Evolutionary conservation across 2,888 invertebrate species (phyloP).

Genomic region (Leucozona laternaria): DNA sequence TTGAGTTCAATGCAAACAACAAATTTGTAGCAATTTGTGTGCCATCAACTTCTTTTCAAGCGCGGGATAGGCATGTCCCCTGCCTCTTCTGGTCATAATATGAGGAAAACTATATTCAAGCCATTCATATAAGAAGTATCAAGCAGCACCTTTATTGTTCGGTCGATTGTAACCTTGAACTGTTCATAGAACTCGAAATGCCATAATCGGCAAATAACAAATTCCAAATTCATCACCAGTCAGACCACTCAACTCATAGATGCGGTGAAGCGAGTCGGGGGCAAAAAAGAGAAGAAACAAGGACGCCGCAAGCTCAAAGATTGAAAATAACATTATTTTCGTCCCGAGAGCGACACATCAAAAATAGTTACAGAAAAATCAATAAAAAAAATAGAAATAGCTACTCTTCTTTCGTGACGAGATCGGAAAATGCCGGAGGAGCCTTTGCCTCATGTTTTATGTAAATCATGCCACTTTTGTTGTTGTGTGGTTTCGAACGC

Average conservation of each 20-base stretch:
- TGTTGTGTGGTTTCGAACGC: slow-evolving; percentile 39
- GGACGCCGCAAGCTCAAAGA: slow-evolving; percentile 10
- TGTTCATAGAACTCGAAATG: slow-evolving; percentile 43
- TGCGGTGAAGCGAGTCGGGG: slow-evolving; percentile 10
- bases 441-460: slow-evolving; percentile 24
- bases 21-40: not conserved
- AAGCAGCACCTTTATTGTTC: slow-evolving; percentile 13
- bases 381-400: slow-evolving; percentile 23
- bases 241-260: slow-evolving; percentile 8
- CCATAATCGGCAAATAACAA: slow-evolving; percentile 51
- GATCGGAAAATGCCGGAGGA: slow-evolving; percentile 35
- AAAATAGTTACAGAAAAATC: slow-evolving; percentile 18
- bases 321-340: slow-evolving; percentile 2
- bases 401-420: not conserved
- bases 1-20: slow-evolving; percentile 57
- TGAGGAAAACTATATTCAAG: not conserved
- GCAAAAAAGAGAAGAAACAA: not conserved
- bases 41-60: slow-evolving; percentile 4
- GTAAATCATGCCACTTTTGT: slow-evolving; percentile 44
- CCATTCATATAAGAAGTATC: slow-evolving; percentile 16
- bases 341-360: not conserved
- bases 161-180: slow-evolving; percentile 55
- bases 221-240: slow-evolving; percentile 26
- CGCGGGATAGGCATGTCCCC: not conserved
- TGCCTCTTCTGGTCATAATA: not conserved